Evolutionary conservation across 37 sponge, comb jelly and placozoan genomes (phyloP).

Genomic region (Eunapius fragilis): DNA sequence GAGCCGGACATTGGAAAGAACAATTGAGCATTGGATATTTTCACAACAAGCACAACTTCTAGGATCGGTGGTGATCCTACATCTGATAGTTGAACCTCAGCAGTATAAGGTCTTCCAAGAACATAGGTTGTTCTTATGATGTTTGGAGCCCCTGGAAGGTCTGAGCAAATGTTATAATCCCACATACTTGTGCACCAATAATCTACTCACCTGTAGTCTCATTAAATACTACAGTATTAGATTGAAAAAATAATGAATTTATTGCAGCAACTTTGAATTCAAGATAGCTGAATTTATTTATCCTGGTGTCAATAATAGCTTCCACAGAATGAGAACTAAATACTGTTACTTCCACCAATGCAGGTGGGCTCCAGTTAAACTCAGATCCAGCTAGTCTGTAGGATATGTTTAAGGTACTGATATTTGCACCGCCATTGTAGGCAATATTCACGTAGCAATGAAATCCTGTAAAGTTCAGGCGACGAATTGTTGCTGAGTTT

Average conservation of each 20-base stretch:
- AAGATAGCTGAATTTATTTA: not conserved
- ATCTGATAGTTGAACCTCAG: not conserved
- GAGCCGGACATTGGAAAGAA: not conserved
- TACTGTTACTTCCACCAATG: not conserved
- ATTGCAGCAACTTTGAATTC: not conserved
- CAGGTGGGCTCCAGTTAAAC: not conserved
- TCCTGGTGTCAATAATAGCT: not conserved
- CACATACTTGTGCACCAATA: too few species aligned
- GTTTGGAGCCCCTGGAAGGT: not conserved
- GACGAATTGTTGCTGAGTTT: not conserved
- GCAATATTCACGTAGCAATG: not conserved
- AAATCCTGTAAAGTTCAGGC: not conserved
- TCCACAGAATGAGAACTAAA: not conserved
- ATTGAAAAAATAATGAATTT: not conserved
- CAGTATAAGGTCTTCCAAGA: not conserved
- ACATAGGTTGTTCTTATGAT: not conserved
- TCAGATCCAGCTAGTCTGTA: not conserved
- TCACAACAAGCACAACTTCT: not conserved
- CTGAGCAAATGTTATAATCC: too few species aligned
- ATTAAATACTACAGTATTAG: not conserved
- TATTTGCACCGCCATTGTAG: not conserved
- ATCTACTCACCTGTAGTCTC: not conserved
- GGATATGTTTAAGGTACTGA: not conserved
- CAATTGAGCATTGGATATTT: not conserved
- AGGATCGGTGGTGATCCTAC: not conserved